Evolutionary conservation across 1,140 invertebrate species (phyloP).

Genomic region (Watersipora subatra): DNA sequence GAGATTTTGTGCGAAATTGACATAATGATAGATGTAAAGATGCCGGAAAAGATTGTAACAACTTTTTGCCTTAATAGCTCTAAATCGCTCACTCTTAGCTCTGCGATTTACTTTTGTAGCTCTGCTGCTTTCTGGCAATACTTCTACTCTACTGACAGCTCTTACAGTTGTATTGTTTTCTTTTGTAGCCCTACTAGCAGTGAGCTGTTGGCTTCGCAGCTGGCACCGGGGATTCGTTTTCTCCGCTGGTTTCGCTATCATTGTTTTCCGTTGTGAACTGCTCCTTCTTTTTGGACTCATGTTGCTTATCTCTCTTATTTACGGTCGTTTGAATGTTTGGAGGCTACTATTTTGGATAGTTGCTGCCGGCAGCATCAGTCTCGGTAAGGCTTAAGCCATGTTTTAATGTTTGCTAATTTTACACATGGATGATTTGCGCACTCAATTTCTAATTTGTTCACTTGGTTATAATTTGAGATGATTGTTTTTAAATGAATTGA

Average conservation of each 20-base stretch:
- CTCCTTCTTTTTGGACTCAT: conserved; percentile 74
- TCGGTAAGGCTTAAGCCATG: conserved; percentile 26
- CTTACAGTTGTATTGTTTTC: conserved; percentile 4
- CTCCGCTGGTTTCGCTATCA: conserved; percentile 66
- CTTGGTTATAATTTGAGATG: too few relatives aligned
- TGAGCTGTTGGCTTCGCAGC: conserved; percentile 68
- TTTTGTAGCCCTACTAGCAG: conserved; percentile 68
- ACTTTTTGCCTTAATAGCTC: neutral
- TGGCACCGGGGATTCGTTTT: conserved; percentile 63
- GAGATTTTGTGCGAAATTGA: neutral
- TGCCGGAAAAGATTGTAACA: neutral
- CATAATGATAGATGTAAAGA: neutral
- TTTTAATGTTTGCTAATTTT: too few relatives aligned
- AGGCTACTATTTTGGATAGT: conserved; percentile 22
- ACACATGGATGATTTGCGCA: too few relatives aligned
- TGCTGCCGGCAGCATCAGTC: conserved; percentile 51
- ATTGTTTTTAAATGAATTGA: too few relatives aligned
- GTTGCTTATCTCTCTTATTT: conserved; percentile 60
- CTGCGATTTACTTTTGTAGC: too few relatives aligned
- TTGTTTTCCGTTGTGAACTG: conserved; percentile 83
- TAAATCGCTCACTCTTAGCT: neutral
- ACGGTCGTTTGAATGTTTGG: conserved; percentile 41
- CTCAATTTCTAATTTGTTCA: too few relatives aligned
- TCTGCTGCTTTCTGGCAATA: too few relatives aligned
- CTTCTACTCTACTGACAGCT: too few relatives aligned